Conservation (phyloP, 2,113 vertebrate genomes). For the Condylura cristata region DNA sequence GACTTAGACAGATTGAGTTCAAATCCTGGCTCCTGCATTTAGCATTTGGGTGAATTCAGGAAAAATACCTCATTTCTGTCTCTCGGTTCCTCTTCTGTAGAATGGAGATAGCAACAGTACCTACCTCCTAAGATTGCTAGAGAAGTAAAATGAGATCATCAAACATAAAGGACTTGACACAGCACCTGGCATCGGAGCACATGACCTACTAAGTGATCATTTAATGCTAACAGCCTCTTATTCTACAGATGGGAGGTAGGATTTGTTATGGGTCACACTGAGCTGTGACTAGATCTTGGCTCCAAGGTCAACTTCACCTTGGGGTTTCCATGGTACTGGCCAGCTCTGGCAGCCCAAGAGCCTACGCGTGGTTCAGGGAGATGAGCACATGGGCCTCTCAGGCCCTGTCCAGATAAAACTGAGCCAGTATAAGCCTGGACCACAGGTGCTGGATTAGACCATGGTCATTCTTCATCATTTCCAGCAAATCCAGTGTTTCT, state of each 20-base stretch:
- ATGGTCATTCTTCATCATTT: background rate
- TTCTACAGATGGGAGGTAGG: background rate
- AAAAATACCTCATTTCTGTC: background rate
- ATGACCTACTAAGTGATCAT: background rate
- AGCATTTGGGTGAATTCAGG: background rate
- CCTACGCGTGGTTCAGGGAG: background rate
- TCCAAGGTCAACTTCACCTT: background rate
- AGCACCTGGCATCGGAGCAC: background rate
- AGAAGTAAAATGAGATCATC: background rate
- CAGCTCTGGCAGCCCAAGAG: background rate
- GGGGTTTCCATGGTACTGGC: background rate
- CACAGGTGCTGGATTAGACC: background rate
- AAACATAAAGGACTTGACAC: background rate
- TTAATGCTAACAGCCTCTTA: background rate
- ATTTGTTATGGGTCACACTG: background rate
- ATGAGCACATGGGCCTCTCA: background rate
- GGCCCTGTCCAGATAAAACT: background rate
- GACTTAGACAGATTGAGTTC: background rate
- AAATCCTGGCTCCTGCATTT: background rate
- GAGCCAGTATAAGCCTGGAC: background rate
- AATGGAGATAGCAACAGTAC: background rate
- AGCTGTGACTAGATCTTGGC: background rate
- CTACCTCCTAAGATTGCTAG: too few relatives aligned
- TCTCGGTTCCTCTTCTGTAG: background rate
- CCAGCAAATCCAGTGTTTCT: background rate